Evolutionary conservation across 2,888 invertebrate genomes (phyloP), one percentile per base, ranked within the genome.

Genomic region (Dimorphilus gyrociliatus): DNA sequence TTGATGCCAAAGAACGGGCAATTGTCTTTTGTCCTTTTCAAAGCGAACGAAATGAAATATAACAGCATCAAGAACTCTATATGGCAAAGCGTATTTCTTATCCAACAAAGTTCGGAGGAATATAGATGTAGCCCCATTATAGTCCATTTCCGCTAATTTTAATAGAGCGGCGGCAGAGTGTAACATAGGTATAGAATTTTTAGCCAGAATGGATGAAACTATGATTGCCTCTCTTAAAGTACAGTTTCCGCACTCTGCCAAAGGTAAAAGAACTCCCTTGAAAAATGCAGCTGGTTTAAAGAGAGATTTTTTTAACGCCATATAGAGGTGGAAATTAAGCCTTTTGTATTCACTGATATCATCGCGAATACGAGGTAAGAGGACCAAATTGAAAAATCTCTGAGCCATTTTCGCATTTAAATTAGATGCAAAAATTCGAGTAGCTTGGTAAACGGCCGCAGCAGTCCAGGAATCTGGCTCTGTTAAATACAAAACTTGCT

Each of bases 1-100:
- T 61, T 94, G 94, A 63, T 97, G 92, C 97, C 94, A 97, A 35
- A 94, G 63, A 3, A 94, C 88, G 1, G 97, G 94, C 53, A 97
- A 67, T 44, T 75, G 75, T 33, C 88, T 72, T 29, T 67, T 66
- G 52, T 92, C 90, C 40, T 69, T 69, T 57, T 78, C 75, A 62
- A 92, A 88, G 53, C 86, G 76, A 19, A 88, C 56, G 60, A 92
- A 94, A 62, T 94, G 92, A 54, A 81, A 80, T 2, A 92, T 86
- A 4, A 86, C 75, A 10, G 81, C 82, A 68, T 97, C 94, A 4
- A 94, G 74, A 2, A 90, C 94, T 48, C 82, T 71, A 60, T 81
- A 92, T 0, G 94, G 94, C 32, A 99, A 67, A 0, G 92, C 88
- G 68, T 97, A 97, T 57, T 92, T 88, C 64, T 97, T 97, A 55